Base-by-base conservation (phyloP, 2,888 invertebrate genomes). In the Molanna angustata region DNA sequence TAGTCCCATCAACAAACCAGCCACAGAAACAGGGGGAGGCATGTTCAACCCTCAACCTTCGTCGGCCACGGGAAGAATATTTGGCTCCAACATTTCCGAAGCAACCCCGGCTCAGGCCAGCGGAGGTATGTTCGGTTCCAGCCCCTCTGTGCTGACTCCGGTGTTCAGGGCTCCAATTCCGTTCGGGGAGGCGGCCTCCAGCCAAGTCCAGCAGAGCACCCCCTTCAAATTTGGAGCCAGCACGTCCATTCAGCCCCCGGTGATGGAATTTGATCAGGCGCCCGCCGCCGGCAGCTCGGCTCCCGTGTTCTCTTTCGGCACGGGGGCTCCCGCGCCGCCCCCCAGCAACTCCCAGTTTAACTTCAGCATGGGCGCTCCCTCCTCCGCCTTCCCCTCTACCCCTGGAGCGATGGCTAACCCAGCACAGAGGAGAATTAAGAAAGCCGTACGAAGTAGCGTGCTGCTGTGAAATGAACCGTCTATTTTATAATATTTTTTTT, bases 301-400 rank as follows among this genome's bases (percentile, higher is more conserved):
- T 4, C 63, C 63, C 7, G 62, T 64, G 45, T 68, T 68, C 52
- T 59, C 63, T 9, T 69, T 69, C 58, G 69, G 68, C 16, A 55
- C 65, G 19, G 62, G 64, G 19, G 54, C 64, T 2, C n/a, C n/a
- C n/a, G 7, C 56, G 2, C 44, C 46, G 40, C 33, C 52, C 13
- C 44, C 58, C 20, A 35, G 22, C 17, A 58, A 52, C 22, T 49
- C 56, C 3, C 57, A 57, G 22, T 56, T 56, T 33, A 53, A 52
- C 47, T 58, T 57, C 52, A 54, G 50, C 45, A 56, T 59, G 59
- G 59, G 59, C 1, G 54, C 53, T 22, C 48, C 56, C 1, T 33
- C 58, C 3, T 42, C 53, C 2, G 49, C 53, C 16, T 53, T 53
- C 47, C 47, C 54, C 14, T 16, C 31, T 17, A 31, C 46, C 16